Conservation (phyloP, 2,113 vertebrate species). For the Pimephales promelas region DNA sequence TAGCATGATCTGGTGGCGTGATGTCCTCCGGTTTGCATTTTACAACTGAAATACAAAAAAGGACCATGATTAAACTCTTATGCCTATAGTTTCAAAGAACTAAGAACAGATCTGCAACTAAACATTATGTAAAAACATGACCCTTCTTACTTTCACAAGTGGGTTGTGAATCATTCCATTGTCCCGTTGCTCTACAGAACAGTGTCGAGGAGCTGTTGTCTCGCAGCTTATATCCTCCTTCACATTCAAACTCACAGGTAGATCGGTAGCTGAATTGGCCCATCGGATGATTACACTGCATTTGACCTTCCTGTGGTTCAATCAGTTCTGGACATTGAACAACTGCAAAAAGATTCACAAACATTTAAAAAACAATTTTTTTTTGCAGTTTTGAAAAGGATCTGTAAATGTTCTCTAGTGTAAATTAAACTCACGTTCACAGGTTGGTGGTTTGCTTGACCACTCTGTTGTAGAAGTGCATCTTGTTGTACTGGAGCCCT, state of each 20-base stretch:
- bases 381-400: too few relatives aligned
- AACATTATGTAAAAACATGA: background rate
- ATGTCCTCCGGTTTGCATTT: conserved; percentile 59
- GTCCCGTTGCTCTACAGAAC: conserved; percentile 62
- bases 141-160: conserved; percentile 62
- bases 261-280: conserved; percentile 64
- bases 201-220: conserved; percentile 52
- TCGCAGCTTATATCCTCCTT: conserved; percentile 63
- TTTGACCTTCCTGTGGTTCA: conserved; percentile 41
- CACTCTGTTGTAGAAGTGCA: conserved; percentile 72
- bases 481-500: conserved; percentile 53
- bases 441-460: conserved; percentile 62
- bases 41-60: conserved; percentile 59
- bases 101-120: background rate
- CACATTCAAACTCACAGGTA: conserved; percentile 67
- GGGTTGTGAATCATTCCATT: conserved; percentile 67
- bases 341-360: conserved; percentile 54
- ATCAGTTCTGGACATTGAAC: conserved; percentile 63
- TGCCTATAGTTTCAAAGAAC: background rate
- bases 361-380: background rate
- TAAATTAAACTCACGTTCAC: conserved; percentile 33
- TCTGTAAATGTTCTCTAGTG: background rate
- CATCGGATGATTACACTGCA: conserved; percentile 59
- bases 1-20: conserved; percentile 54
- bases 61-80: background rate